Evolutionary conservation across 2,888 invertebrate genomes (phyloP), one percentile per base, ranked within the genome.

Genomic region (Drosophila mettleri): DNA sequence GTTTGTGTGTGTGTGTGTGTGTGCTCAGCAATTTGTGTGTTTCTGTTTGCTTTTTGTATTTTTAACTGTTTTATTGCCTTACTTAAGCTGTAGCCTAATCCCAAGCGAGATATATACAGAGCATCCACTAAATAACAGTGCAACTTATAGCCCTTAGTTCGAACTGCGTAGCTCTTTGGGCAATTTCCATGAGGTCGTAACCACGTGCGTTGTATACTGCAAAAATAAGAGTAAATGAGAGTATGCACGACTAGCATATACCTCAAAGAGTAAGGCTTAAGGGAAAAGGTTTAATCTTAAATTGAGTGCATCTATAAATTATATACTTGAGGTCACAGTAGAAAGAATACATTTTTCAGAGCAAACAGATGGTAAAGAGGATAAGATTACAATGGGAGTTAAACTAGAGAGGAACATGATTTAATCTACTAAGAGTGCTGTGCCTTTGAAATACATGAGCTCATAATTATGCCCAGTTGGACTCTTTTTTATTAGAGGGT

Each of bases 151-250:
- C 41, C 34, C 22, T 22, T 14, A 39, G 34, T 27, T 10, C 34
- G 27, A 46, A 36, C 49, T 43, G 53, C 41, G 41, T 33, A 45
- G 31, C 34, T 75, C 52, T 82, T 34, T 87, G 65, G 85, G 81
- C 74, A 84, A 62, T 86, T 86, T 88, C 88, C 86, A 83, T 80
- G 39, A 72, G 66, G 64, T 63, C 71, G 69, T 52, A 69, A 68
- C 70, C 74, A 79, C 70, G 76, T 67, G 72, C 62, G 34, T 29
- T 43, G 43, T 51, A 54, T 48, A 43, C 57, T 59, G 57, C 16
- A 46, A 14, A 27, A 59, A 41, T 3, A 41, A n/a, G 2, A 14
- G 27, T 7, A n/a, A 12, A 12, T 4, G 20, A 20, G 31, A 8
- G 45, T 16, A 7, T 49, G 20, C 33, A 6, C 3, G 22, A 33